Evolutionary conservation across 2,888 invertebrate species (phyloP).

Genomic region (Ephialtes manifestator): DNA sequence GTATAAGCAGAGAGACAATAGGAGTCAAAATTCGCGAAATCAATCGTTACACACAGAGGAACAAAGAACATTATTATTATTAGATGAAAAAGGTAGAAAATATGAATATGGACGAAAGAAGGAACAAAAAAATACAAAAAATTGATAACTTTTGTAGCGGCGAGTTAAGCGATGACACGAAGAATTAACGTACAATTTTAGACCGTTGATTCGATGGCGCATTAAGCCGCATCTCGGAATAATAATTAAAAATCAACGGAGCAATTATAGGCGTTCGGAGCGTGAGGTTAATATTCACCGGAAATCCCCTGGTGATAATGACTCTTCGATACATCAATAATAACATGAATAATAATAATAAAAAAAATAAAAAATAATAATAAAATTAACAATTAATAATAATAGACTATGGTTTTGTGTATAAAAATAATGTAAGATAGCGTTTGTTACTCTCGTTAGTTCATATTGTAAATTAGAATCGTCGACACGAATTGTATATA

Average conservation of each 20-base stretch:
- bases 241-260: constrained; percentile 52
- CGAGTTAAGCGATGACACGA: constrained; percentile 16
- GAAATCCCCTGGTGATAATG: constrained; percentile 22
- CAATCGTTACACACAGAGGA: constrained; percentile 18
- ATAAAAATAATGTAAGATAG: constrained; percentile 82
- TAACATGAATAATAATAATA: constrained; percentile 52
- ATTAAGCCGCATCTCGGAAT: constrained; percentile 47
- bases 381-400: constrained; percentile 35
- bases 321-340: constrained; percentile 34
- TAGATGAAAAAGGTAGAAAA: constrained; percentile 23
- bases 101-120: neutral
- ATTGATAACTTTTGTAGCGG: constrained; percentile 33
- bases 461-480: constrained; percentile 82
- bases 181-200: constrained; percentile 47
- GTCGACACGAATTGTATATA: constrained; percentile 76
- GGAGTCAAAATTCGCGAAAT: constrained; percentile 1
- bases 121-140: neutral
- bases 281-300: neutral
- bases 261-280: constrained; percentile 47
- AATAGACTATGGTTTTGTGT: constrained; percentile 64
- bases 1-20: neutral
- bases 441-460: constrained; percentile 84
- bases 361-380: constrained; percentile 36
- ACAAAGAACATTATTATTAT: constrained; percentile 31
- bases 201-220: constrained; percentile 47